phyloP scores from a whole-genome alignment of 2,888 invertebrate species.

The Drosophila colorata region DNA sequence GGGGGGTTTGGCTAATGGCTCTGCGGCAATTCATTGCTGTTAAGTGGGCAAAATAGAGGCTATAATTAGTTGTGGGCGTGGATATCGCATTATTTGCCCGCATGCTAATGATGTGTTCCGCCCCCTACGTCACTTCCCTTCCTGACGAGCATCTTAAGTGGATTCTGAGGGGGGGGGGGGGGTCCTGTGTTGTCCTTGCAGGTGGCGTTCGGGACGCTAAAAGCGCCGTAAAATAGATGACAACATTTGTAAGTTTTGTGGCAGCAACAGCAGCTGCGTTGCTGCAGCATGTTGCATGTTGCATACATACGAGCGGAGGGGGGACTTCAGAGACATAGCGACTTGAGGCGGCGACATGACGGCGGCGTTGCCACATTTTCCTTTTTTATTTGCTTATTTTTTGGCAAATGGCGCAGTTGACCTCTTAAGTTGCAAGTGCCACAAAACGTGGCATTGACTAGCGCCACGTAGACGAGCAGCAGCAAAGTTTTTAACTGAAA shows the following conservation, averaged over 20 bases:
- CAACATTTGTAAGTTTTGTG: constrained; percentile 25
- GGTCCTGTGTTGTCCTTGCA: constrained; percentile 13
- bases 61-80: constrained; percentile 55
- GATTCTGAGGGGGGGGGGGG: background rate
- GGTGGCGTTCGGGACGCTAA: constrained; percentile 46
- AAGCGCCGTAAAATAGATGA: constrained; percentile 49
- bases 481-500: constrained; percentile 46
- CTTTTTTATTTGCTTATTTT: constrained; percentile 6
- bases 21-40: constrained; percentile 21
- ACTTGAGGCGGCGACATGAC: constrained; percentile 29
- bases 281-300: constrained; percentile 25
- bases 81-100: constrained; percentile 46
- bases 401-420: constrained; percentile 55
- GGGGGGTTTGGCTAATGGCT: constrained; percentile 1
- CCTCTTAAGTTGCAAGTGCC: constrained; percentile 21
- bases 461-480: constrained; percentile 41
- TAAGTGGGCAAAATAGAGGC: constrained; percentile 33
- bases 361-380: constrained; percentile 20
- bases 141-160: background rate
- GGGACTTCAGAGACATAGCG: background rate
- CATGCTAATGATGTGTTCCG: constrained; percentile 13
- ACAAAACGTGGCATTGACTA: constrained; percentile 31
- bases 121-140: background rate
- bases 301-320: background rate
- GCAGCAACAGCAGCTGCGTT: constrained; percentile 1